phyloP scores from a whole-genome alignment of 1,140 invertebrate genomes.

The Leptestheria dahalacensis region DNA sequence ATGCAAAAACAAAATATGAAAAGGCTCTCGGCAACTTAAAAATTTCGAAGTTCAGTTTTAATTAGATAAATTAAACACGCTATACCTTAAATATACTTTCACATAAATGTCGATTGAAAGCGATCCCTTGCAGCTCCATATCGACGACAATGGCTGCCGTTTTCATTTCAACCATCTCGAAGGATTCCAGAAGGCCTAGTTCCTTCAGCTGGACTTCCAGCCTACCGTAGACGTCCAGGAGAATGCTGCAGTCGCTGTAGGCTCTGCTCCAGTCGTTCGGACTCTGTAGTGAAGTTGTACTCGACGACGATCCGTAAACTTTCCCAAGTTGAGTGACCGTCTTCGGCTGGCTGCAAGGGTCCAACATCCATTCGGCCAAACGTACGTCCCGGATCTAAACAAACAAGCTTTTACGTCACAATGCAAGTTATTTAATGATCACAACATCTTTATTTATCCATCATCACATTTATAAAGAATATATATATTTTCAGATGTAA shows the following conservation, averaged over 20 bases:
- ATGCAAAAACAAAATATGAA: too few species aligned
- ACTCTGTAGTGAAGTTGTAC: background rate
- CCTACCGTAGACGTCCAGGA: background rate
- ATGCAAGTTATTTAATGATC: too few species aligned
- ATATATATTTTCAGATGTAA: too few species aligned
- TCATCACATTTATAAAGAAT: too few species aligned
- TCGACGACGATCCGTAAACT: background rate
- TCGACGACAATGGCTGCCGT: background rate
- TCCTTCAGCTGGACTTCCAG: background rate
- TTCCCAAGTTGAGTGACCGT: background rate
- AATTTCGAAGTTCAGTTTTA: too few species aligned
- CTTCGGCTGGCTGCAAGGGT: background rate
- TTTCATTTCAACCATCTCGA: background rate
- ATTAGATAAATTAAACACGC: too few species aligned
- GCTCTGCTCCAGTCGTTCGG: background rate
- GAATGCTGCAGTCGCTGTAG: background rate
- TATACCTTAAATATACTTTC: background rate
- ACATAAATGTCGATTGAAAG: background rate
- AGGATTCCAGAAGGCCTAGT: background rate
- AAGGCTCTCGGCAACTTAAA: too few species aligned
- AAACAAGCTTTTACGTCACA: too few species aligned
- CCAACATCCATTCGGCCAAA: constrained; percentile 1
- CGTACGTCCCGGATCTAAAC: background rate
- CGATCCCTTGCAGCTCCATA: background rate
- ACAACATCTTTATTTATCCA: too few species aligned